phyloP scores from a whole-genome alignment of 2,888 invertebrate genomes.

The Tortricodes alternella region DNA sequence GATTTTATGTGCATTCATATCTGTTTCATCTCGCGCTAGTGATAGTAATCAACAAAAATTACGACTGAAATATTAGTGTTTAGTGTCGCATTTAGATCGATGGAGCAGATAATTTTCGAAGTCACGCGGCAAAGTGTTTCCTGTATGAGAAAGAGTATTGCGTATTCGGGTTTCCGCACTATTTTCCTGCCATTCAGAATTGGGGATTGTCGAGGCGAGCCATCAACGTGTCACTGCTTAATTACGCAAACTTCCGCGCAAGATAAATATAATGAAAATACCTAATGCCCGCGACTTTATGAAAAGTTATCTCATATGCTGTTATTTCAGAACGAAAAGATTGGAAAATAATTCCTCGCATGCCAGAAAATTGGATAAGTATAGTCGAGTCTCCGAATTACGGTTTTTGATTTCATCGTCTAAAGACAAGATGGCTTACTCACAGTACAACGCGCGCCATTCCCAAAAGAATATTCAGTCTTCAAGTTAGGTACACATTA shows the following conservation, averaged over 20 bases:
- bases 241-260: neutral
- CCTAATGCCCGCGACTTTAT: no score
- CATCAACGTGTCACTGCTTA: constrained; percentile 18
- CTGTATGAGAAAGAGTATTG: neutral
- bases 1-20: constrained; percentile 19
- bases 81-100: neutral
- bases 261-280: neutral
- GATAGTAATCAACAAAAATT: neutral
- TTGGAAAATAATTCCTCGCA: no score
- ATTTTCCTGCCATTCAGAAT: neutral
- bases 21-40: constrained; percentile 1
- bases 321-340: no score
- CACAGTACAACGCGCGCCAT: no score
- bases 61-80: neutral
- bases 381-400: no score
- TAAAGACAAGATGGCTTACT: no score
- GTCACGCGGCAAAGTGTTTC: constrained; percentile 17
- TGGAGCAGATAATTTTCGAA: neutral
- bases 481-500: no score
- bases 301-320: no score
- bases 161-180: constrained; percentile 3
- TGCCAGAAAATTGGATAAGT: no score
- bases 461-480: no score
- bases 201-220: constrained; percentile 15
- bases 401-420: no score